Conservation (phyloP, 1,140 invertebrate species). For the Anthonomus grandis region DNA sequence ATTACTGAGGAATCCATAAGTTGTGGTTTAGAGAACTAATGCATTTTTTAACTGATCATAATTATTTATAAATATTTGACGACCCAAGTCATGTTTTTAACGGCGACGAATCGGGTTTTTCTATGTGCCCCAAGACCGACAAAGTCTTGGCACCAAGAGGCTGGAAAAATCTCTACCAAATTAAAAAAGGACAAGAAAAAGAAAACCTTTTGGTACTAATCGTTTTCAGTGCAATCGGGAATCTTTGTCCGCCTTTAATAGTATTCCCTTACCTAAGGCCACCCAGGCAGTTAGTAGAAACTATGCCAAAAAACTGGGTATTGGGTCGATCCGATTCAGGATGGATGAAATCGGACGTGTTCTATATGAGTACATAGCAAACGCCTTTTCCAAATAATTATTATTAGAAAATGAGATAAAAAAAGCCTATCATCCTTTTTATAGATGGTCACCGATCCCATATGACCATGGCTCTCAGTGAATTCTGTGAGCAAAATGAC, state of each 20-base stretch:
- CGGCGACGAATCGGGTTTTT: too few species aligned
- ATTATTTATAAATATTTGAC: too few species aligned
- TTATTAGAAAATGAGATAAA: conserved; percentile 20
- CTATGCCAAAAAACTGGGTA: conserved; percentile 40
- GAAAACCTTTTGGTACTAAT: conserved; percentile 17
- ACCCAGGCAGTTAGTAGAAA: conserved; percentile 32
- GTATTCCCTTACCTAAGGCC: conserved; percentile 36
- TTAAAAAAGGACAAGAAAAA: too few species aligned
- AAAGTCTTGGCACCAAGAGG: too few species aligned
- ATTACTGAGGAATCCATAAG: too few species aligned
- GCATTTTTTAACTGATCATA: too few species aligned
- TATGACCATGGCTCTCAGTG: conserved; percentile 1
- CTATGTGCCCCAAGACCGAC: too few species aligned
- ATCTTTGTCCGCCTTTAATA: conserved; percentile 34
- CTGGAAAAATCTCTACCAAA: too few species aligned
- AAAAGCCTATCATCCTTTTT: conserved; percentile 19
- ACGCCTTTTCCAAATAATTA: conserved; percentile 44
- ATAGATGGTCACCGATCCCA: conserved; percentile 23
- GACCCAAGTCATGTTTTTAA: too few species aligned
- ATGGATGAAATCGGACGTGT: conserved; percentile 47
- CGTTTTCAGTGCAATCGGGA: conserved; percentile 35
- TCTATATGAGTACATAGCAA: conserved; percentile 49
- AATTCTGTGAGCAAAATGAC: conserved; percentile 10
- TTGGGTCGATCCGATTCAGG: conserved; percentile 46
- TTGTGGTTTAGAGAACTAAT: too few species aligned